Evolutionary conservation across 2,888 invertebrate genomes (phyloP), one percentile per base, ranked within the genome.

Genomic region (Schizotus pectinicornis): DNA sequence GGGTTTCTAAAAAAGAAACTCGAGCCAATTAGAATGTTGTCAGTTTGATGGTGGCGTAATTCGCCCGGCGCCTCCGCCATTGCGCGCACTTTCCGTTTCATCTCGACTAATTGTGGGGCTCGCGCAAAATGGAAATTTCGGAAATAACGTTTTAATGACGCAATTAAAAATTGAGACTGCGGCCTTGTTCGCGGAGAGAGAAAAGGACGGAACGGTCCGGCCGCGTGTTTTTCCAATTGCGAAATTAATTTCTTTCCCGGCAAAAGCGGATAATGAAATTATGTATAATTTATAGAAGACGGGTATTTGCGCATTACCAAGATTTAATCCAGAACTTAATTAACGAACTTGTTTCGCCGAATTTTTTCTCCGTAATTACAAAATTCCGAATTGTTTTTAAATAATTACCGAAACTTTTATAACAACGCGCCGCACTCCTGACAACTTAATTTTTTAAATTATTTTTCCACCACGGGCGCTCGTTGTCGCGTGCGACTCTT

Each of bases 261-360:
- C 43, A 63, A 67, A 63, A 59, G 62, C 65, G 58, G 56, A 56
- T 74, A 74, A 76, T 69, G 65, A 71, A 70, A 74, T 76, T 74
- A 73, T 74, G 62, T 67, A 72, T 72, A 74, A 74, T 74, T 76
- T 71, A 75, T 72, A 67, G 70, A 68, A 68, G 67, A 72, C 69
- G 72, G 67, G 73, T 74, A 75, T 76, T 74, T 75, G 74, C 72
- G 73, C 74, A 74, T 75, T 75, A 74, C 69, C 65, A 66, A 66
- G 72, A 74, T 74, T 76, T 74, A 75, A 75, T 74, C 73, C 68
- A 62, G 71, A 69, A 75, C 74, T 74, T 72, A 70, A 74, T 74
- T 74, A 22, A 74, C 68, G 65, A 71, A 74, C 67, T 72, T 74
- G 70, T 70, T 74, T 74, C 70, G 65, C 50, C 58, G 67, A 72